These are phyloP conservation scores for Caranx melampygus DNA, from an alignment of 2,113 vertebrate genomes.

Conservation along the genomic window DNA sequence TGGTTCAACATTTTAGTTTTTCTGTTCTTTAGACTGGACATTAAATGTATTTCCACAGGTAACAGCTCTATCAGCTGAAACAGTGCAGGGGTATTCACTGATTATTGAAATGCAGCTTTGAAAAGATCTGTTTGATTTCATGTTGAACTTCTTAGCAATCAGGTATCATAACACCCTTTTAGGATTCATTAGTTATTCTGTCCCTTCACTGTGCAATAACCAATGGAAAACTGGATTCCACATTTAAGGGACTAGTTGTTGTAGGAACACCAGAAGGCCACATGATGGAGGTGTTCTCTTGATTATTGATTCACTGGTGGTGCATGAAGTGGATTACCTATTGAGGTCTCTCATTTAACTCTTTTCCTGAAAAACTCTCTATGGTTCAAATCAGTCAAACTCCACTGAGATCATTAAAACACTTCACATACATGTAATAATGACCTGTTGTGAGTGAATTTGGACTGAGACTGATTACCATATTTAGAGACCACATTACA, in stretches of 20 bases:
- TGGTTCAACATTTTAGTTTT: too few species aligned
- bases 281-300: conserved; percentile 29
- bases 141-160: background rate
- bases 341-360: background rate
- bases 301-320: background rate
- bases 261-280: conserved; percentile 21
- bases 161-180: too few species aligned
- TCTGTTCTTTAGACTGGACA: too few species aligned
- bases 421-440: background rate
- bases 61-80: too few species aligned
- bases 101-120: background rate
- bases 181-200: background rate
- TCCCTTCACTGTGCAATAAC: too few species aligned
- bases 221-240: background rate
- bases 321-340: background rate
- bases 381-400: background rate
- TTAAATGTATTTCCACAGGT: background rate
- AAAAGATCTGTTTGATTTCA: background rate
- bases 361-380: background rate
- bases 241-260: background rate
- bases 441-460: background rate
- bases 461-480: background rate
- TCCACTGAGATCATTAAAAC: background rate
- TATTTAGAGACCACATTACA: background rate
- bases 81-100: background rate